Conservation (phyloP, 2,113 vertebrate species). For the Cyprinus carpio region DNA sequence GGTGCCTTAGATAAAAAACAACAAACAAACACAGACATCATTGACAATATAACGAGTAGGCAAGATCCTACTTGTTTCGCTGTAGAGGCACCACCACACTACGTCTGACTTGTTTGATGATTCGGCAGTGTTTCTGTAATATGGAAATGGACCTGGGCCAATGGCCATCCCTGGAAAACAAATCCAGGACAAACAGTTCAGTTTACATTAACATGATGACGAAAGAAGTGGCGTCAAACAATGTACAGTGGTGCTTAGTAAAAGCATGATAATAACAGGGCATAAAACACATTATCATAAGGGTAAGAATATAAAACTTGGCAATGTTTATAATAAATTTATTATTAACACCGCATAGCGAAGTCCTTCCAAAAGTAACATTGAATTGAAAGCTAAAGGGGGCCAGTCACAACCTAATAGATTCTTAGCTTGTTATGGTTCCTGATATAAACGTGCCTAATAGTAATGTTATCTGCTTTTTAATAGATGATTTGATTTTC, state of each 20-base stretch:
- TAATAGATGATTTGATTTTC: too few species aligned
- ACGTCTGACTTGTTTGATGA: too few species aligned
- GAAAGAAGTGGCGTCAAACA: background rate
- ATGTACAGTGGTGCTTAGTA: background rate
- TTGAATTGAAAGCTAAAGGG: background rate
- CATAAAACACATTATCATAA: background rate
- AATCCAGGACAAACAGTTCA: background rate
- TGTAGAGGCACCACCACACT: constrained; percentile 99
- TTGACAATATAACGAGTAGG: background rate
- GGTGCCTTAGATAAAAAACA: background rate
- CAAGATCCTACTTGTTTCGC: constrained; percentile 89
- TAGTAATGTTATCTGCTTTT: too few species aligned
- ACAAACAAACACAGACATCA: background rate
- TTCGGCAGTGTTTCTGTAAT: constrained; percentile 97
- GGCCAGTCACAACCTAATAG: background rate
- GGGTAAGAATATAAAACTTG: background rate
- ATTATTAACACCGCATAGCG: background rate
- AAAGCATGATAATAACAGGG: background rate
- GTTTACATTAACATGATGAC: background rate
- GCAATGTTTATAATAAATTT: background rate
- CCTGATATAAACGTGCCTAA: too few species aligned
- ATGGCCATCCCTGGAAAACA: constrained; percentile 87
- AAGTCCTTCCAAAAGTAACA: background rate
- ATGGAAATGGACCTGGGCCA: constrained; percentile 98
- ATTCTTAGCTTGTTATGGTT: too few species aligned